A percentile compares a stretch with the other conserved stretches of the same genome.
Evolutionary conservation across 2,888 invertebrate species (phyloP).

Genomic region (Byasa hedistus): DNA sequence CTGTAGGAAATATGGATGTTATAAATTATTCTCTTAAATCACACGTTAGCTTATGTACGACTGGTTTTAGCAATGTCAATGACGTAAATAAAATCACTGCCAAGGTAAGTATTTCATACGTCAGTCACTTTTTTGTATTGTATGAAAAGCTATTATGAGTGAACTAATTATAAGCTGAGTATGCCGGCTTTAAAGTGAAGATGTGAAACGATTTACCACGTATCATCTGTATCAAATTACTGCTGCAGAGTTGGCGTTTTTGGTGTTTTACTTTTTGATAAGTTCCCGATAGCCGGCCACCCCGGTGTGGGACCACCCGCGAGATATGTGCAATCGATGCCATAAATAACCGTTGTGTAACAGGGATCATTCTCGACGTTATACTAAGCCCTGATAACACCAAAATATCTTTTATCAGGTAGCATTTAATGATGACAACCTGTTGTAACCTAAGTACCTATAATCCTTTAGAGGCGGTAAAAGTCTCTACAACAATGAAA

Average conservation of each 20-base stretch:
- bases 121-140: neutral
- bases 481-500: neutral
- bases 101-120: slow-evolving; percentile 35
- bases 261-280: slow-evolving; percentile 62
- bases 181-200: neutral
- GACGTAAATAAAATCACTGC: slow-evolving; percentile 37
- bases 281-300: slow-evolving; percentile 54
- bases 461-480: slow-evolving; percentile 7
- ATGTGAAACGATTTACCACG: slow-evolving; percentile 31
- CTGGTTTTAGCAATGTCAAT: neutral
- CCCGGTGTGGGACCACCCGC: slow-evolving; percentile 64
- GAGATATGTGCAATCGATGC: slow-evolving; percentile 53
- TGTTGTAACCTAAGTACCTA: slow-evolving; percentile 34
- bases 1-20: no score
- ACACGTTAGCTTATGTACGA: neutral
- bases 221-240: slow-evolving; percentile 52
- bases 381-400: slow-evolving; percentile 62
- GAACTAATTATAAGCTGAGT: slow-evolving; percentile 3
- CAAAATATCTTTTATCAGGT: slow-evolving; percentile 41
- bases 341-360: slow-evolving; percentile 72
- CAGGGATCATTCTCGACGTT: slow-evolving; percentile 58
- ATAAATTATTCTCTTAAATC: neutral
- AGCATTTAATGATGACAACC: slow-evolving; percentile 43
- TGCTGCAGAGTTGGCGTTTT: slow-evolving; percentile 44
- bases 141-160: neutral